A percentile compares a stretch with the other conserved stretches of the same genome.
These are phyloP conservation scores for Falco naumanni DNA, from an alignment of 2,797 vertebrate species.

Conservation along the genomic window DNA sequence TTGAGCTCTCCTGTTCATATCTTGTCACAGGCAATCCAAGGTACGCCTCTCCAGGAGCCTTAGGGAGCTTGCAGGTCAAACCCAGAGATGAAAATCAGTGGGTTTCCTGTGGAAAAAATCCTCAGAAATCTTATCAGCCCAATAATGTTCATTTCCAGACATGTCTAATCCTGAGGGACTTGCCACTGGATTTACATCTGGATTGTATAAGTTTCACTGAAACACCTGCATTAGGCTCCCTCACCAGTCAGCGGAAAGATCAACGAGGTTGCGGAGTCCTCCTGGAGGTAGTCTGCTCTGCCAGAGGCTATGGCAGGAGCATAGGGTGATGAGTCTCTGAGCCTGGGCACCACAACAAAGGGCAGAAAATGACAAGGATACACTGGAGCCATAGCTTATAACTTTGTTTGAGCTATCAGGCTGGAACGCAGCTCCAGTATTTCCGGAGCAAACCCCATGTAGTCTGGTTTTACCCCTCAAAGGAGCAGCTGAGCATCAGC, in stretches of 20 bases:
- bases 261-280: background rate
- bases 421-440: background rate
- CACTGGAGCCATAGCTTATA: background rate
- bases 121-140: constrained; percentile 66
- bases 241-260: background rate
- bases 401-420: background rate
- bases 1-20: constrained; percentile 24
- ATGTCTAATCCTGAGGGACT: constrained; percentile 62
- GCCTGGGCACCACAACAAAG: background rate
- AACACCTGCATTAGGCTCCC: constrained; percentile 60
- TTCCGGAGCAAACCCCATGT: background rate
- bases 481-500: background rate
- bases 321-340: background rate
- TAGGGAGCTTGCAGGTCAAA: constrained; percentile 48
- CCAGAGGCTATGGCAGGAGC: background rate
- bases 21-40: constrained; percentile 41
- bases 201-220: constrained; percentile 57
- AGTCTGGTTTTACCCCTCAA: background rate
- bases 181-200: constrained; percentile 72
- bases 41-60: constrained; percentile 41
- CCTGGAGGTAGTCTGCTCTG: background rate
- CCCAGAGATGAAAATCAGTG: constrained; percentile 58
- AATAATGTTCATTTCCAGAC: constrained; percentile 68
- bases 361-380: background rate
- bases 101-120: constrained; percentile 68